These are phyloP conservation scores for Drosophila greeni DNA, from an alignment of 2,888 invertebrate species.

Conservation along the genomic window DNA sequence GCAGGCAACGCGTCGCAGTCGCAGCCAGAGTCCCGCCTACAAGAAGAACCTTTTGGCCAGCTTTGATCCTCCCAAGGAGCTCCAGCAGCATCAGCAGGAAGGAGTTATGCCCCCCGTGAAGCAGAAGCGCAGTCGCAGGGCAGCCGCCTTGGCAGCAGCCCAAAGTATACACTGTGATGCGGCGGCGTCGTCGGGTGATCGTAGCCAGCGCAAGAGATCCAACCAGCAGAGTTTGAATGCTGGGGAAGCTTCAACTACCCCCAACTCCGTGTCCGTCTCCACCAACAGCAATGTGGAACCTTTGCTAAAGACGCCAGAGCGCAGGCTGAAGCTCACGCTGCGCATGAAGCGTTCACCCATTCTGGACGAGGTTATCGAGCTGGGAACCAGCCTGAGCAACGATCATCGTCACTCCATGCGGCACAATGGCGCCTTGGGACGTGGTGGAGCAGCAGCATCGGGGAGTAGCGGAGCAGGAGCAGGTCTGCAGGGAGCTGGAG, in stretches of 20 bases:
- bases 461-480: background rate
- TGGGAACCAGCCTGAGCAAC: conserved; percentile 85
- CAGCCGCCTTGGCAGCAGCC: conserved; percentile 65
- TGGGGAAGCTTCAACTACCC: background rate
- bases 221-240: conserved; percentile 43
- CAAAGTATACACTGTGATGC: conserved; percentile 65
- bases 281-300: conserved; percentile 61
- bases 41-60: conserved; percentile 77
- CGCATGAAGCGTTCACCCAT: conserved; percentile 93
- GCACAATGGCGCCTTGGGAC: conserved; percentile 43
- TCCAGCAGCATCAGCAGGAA: conserved; percentile 14
- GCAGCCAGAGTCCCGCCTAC: conserved; percentile 66
- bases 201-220: conserved; percentile 48
- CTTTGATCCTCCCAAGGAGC: conserved; percentile 56
- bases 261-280: background rate
- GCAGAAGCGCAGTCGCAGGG: conserved; percentile 65
- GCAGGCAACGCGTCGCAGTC: conserved; percentile 48
- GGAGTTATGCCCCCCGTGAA: conserved; percentile 28
- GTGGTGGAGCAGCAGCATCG: background rate
- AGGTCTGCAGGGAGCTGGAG: background rate
- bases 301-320: conserved; percentile 78
- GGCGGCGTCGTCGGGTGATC: conserved; percentile 3
- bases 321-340: conserved; percentile 86
- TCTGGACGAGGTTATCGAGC: conserved; percentile 90
- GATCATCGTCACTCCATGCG: conserved; percentile 77